Conservation (phyloP, 2,888 invertebrate species). For the Himalopsyche tibetana region DNA sequence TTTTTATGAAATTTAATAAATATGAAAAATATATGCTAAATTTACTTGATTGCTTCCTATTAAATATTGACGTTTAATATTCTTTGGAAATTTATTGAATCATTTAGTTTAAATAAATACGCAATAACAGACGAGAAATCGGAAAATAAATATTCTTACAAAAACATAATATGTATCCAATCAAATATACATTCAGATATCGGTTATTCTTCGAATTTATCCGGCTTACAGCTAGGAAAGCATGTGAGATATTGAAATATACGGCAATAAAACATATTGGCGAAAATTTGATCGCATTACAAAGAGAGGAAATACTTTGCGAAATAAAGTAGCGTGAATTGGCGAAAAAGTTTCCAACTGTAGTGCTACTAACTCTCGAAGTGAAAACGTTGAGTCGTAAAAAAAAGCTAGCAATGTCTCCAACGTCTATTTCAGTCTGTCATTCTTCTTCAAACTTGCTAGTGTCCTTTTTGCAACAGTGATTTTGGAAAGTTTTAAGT, state of each 20-base stretch:
- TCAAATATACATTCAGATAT: too few species aligned
- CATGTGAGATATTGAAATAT: neutral
- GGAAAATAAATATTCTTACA: too few species aligned
- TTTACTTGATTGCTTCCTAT: too few species aligned
- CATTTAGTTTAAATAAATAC: too few species aligned
- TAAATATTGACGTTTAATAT: too few species aligned
- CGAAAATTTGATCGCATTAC: constrained; percentile 23
- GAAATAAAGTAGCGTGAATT: neutral
- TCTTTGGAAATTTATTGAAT: too few species aligned
- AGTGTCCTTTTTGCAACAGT: constrained; percentile 31
- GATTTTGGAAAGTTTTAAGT: constrained; percentile 36
- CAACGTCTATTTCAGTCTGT: neutral
- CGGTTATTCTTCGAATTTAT: too few species aligned
- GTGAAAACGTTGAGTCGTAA: constrained; percentile 31
- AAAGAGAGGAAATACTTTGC: neutral
- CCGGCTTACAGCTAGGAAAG: too few species aligned
- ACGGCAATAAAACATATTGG: constrained; percentile 7
- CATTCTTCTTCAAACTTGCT: constrained; percentile 11
- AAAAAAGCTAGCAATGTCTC: constrained; percentile 22
- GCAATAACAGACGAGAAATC: too few species aligned
- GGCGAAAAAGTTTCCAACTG: constrained; percentile 19
- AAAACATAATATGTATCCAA: too few species aligned
- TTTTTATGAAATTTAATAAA: too few species aligned
- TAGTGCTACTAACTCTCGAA: constrained; percentile 14
- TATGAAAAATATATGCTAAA: too few species aligned